These are phyloP conservation scores for Istiophorus platypterus DNA, from an alignment of 2,113 vertebrate species.

Conservation along the genomic window DNA sequence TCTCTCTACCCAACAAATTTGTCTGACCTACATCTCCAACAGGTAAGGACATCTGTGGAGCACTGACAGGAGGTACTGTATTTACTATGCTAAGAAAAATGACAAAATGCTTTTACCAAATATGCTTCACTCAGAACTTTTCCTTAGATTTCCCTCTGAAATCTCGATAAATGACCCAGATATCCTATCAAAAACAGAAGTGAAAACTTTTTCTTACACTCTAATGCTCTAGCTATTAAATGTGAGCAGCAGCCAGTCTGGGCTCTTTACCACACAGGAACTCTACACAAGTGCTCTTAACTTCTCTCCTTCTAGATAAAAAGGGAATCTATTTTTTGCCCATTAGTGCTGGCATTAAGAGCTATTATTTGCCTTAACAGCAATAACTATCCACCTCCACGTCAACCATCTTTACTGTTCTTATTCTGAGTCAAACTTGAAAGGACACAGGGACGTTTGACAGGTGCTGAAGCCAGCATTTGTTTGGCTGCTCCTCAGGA, in stretches of 20 bases:
- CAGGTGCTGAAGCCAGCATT: slow-evolving; percentile 32
- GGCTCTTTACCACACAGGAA: slow-evolving; percentile 47
- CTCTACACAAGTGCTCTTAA: slow-evolving; percentile 73
- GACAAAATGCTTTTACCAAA: neutral
- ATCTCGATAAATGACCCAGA: neutral
- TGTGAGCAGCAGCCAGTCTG: slow-evolving; percentile 32
- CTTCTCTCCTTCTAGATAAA: slow-evolving; percentile 61
- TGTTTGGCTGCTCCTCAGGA: slow-evolving; percentile 61
- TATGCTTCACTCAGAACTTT: neutral
- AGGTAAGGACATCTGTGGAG: neutral
- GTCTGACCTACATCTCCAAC: neutral
- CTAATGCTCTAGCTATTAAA: slow-evolving; percentile 60
- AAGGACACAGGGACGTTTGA: slow-evolving; percentile 73
- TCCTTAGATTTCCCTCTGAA: neutral
- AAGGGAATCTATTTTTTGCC: slow-evolving; percentile 74
- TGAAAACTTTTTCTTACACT: neutral
- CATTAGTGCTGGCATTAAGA: slow-evolving; percentile 80
- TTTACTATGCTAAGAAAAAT: neutral
- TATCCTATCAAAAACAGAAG: neutral
- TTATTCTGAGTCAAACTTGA: slow-evolving; percentile 77
- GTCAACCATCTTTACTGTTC: slow-evolving; percentile 74
- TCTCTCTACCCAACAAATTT: neutral
- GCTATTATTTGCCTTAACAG: slow-evolving; percentile 76
- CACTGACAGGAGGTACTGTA: neutral
- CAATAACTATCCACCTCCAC: slow-evolving; percentile 66